Evolutionary conservation across 1,140 invertebrate species (phyloP), one percentile per base, ranked within the genome.

Genomic region (Brachystomella parvula): DNA sequence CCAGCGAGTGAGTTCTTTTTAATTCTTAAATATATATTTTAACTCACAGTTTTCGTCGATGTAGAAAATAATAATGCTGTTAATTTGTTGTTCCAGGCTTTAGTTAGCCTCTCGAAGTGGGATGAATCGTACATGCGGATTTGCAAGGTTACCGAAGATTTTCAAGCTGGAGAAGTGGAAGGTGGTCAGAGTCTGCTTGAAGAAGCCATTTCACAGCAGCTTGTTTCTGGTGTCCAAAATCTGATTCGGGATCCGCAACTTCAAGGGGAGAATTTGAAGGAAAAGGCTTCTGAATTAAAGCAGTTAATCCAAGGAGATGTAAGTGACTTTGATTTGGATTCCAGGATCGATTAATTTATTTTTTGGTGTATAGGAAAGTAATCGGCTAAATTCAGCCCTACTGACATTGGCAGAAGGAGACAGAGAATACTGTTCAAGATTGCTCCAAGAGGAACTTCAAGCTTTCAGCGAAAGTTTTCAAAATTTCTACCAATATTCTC

Each of bases 101-200:
- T 79, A 19, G 76, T 75, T 47, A 76, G 81, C 68, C 67, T 83
- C 33, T 79, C 78, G 1, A 68, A 78, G 31, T 85, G 83, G 83
- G 68, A 75, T 0, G 74, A 15, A 65, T 74, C 61, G 19, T 68
- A 53, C 61, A 9, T 19, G 6, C 35, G 35, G 6, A 39, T 6
- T 19, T 39, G 35, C 19, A 19, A 6, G 6, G 35, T 39, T 9
- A 39, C 35, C 19, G 35, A 39, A 6, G 6, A 39, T 9, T 9
- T 39, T 6, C 19, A 9, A 19, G 19, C 6, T 39, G 35, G 6
- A 39, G 19, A 39, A 9, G 6, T 39, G 6, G 35, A 39, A 39
- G 19, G 6, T 19, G 6, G 6, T 19, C 35, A 39, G 35, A 9
- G 6, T 39, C 35, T 39, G 35, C 26, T 63, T 19, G 63, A 66